Evolutionary conservation across 2,797 vertebrate species (phyloP).

Genomic region (Phoeniculus purpureus): DNA sequence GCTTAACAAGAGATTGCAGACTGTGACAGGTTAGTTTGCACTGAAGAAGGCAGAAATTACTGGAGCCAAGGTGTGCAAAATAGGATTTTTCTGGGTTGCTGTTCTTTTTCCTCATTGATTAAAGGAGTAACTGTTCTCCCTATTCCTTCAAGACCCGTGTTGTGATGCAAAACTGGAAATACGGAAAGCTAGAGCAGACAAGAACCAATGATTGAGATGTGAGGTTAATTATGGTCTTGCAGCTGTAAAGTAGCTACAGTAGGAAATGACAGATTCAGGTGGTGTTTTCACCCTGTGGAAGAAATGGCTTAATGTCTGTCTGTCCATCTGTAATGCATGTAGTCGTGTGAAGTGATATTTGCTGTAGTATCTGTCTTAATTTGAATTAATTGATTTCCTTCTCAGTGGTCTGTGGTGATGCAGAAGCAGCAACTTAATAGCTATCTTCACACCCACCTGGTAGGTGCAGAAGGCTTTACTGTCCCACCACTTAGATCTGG

Average conservation of each 20-base stretch:
- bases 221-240: neutral
- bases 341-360: neutral
- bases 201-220: neutral
- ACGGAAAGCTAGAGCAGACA: neutral
- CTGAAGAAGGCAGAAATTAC: neutral
- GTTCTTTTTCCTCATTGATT: neutral
- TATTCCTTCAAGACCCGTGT: neutral
- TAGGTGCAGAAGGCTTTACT: neutral
- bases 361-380: neutral
- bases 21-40: neutral
- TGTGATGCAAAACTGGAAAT: neutral
- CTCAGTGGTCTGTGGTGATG: no score
- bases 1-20: fast-evolving
- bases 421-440: neutral
- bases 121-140: neutral
- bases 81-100: neutral
- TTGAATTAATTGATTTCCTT: neutral
- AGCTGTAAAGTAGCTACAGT: neutral
- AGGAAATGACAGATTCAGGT: neutral
- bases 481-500: no score
- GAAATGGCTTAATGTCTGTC: neutral
- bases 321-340: neutral
- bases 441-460: neutral
- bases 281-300: neutral
- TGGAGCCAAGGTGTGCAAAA: neutral